Base-by-base conservation (phyloP, 1,140 invertebrate genomes). In the Eubasilissa regina region DNA sequence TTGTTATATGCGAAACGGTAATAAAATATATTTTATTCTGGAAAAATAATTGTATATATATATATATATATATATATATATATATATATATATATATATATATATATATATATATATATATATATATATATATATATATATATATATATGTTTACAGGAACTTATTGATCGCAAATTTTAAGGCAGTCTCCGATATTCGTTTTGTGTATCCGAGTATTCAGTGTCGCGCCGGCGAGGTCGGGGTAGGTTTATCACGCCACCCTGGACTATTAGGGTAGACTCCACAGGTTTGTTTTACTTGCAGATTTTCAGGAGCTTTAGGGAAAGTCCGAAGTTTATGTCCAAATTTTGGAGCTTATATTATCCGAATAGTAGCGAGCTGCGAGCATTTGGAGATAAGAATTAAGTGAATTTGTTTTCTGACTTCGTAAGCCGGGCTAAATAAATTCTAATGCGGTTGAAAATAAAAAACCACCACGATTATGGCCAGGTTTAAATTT, bases 261-360 rank as follows among this genome's bases (percentile, higher is more conserved):
- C 15, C 53, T n/a, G 15, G 53, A 56, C 53, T 56, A 17, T 56
- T 56, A 62, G 58, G 19, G 25, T 21, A 17, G 48, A 56, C 78
- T 80, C 78, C 78, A 80, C 78, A 80, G 78, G 78, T 80, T 80
- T 80, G 78, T 80, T 75, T 75, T 56, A 80, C 78, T 80, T 80
- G 78, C 74, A 75, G 74, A 75, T 80, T 80, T 80, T 56, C 72
- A 21, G 25, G 60, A 47, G 72, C 73, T 80, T 47, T 58, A 11
- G 13, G 56, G 13, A 76, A 76, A 76, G 45, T 64, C 74, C 58
- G 56, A 76, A 62, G 74, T 76, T 76, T 76, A 76, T 62, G 74
- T 21, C 44, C 72, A 58, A 51, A 74, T 74, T 74, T 74, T n/a
- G 43, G 55, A 58, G 72, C 68, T 74, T 43, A 58, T 44, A 43